Evolutionary conservation across 2,888 invertebrate genomes (phyloP).

Genomic region (Lasioglossum calceatum): DNA sequence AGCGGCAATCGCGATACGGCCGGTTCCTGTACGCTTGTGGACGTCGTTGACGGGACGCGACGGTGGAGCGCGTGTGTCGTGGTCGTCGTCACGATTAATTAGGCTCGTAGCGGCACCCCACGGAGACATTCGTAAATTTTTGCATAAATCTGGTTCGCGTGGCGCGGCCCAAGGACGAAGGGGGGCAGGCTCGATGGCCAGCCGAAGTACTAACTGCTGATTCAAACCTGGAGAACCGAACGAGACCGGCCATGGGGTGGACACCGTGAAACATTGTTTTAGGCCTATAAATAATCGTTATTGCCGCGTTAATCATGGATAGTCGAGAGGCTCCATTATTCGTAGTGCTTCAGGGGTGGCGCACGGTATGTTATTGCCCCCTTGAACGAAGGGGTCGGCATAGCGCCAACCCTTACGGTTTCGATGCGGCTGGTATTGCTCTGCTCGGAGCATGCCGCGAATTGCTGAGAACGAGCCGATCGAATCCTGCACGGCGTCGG

Average conservation of each 20-base stretch:
- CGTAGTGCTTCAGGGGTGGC: constrained; percentile 72
- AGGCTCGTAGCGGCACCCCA: constrained; percentile 57
- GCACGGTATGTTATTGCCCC: constrained; percentile 79
- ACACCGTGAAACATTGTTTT: constrained; percentile 82
- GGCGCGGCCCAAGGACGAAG: constrained; percentile 13
- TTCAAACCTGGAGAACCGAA: constrained; percentile 64
- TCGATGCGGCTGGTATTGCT: constrained; percentile 74
- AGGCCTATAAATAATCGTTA: constrained; percentile 83
- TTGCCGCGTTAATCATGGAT: constrained; percentile 83
- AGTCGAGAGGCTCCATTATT: constrained; percentile 80
- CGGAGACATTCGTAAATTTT: constrained; percentile 73
- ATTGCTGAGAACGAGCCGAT: constrained; percentile 79
- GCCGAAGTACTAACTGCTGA: constrained; percentile 75
- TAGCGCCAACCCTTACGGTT: constrained; percentile 77
- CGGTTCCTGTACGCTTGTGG: neutral
- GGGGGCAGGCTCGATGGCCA: neutral
- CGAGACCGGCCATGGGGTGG: constrained; percentile 69
- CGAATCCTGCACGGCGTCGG: constrained; percentile 68
- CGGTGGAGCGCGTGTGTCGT: neutral
- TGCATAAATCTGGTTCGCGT: constrained; percentile 73
- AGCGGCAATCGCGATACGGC: constrained; percentile 39
- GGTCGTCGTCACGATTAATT: constrained; percentile 63
- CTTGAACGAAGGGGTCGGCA: constrained; percentile 73
- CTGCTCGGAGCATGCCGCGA: constrained; percentile 76
- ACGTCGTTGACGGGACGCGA: neutral